Percentiles rank a stretch among this genome's conserved stretches.
Evolutionary conservation across 2,113 vertebrate genomes (phyloP).

Genomic region (Hyla sarda): DNA sequence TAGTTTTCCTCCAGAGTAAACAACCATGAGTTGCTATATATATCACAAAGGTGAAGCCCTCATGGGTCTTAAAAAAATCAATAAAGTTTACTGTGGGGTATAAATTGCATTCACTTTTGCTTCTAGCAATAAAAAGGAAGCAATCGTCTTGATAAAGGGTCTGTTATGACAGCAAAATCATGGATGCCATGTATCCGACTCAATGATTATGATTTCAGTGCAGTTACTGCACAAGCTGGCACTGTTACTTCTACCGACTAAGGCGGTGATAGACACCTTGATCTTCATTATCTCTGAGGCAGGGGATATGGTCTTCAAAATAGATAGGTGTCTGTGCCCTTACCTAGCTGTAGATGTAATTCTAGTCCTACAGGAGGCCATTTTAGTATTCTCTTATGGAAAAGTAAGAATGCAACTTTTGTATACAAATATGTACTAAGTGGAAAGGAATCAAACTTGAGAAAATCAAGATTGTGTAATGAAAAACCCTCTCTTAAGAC

Average conservation of each 20-base stretch:
- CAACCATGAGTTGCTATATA: constrained; percentile 32
- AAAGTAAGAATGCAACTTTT: background rate
- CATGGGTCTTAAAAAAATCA: constrained; percentile 21
- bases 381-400: background rate
- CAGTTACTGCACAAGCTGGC: background rate
- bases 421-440: background rate
- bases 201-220: background rate
- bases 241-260: background rate
- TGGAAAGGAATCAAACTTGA: background rate
- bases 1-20: constrained; percentile 37
- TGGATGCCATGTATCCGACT: background rate
- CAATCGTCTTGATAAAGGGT: constrained; percentile 39
- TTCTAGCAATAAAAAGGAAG: constrained; percentile 21
- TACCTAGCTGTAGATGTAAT: background rate
- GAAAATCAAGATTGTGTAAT: background rate
- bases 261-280: background rate
- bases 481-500: background rate
- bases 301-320: background rate
- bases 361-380: background rate
- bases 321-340: background rate
- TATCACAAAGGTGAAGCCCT: constrained; percentile 42
- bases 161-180: constrained; percentile 22
- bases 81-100: constrained; percentile 41
- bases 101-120: constrained; percentile 30
- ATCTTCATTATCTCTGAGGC: background rate